These are phyloP conservation scores for Hemibagrus wyckioides DNA, from an alignment of 2,113 vertebrate genomes.

Conservation along the genomic window DNA sequence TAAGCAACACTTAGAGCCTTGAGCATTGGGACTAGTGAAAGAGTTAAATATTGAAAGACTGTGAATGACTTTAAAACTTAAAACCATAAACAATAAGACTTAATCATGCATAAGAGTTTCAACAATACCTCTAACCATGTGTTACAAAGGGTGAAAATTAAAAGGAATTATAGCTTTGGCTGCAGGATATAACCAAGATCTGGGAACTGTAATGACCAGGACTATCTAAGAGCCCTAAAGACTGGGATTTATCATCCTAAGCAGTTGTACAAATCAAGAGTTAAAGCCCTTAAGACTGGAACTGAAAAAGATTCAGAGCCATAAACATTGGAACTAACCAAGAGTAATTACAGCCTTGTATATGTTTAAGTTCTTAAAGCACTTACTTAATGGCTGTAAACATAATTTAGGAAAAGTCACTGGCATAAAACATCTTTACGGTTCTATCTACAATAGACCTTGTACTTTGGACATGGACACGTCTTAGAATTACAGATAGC, in stretches of 20 bases:
- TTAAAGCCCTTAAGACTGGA: background rate
- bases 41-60: background rate
- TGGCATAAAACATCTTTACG: conserved; percentile 2
- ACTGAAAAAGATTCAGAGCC: background rate
- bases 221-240: background rate
- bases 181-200: background rate
- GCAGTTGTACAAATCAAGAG: background rate
- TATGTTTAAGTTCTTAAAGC: background rate
- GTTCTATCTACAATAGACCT: background rate
- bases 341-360: background rate
- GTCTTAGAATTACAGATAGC: background rate
- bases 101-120: background rate
- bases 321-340: background rate
- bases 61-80: background rate
- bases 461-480: background rate
- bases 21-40: background rate
- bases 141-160: background rate
- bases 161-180: too few species aligned
- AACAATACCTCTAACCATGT: background rate
- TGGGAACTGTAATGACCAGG: too few species aligned
- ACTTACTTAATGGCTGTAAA: background rate
- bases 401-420: background rate
- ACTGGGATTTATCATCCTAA: background rate
- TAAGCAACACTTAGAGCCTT: background rate
- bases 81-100: background rate